Percentiles rank a stretch among this genome's conserved stretches.
Conservation (phyloP, 2,113 vertebrate species). For the Mormyrus iriodes region DNA sequence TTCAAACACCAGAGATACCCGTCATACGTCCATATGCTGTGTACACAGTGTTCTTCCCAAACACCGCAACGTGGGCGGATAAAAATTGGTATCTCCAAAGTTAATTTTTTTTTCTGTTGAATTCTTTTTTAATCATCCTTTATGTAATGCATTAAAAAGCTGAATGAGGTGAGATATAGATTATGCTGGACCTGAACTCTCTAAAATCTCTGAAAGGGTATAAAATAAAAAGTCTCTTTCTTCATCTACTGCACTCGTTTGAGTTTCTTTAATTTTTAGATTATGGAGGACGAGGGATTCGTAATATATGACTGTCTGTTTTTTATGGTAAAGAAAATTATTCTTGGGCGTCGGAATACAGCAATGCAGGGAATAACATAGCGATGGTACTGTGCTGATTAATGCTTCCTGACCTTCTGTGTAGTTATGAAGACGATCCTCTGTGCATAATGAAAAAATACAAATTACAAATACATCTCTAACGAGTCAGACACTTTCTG, state of each 20-base stretch:
- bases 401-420: background rate
- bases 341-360: background rate
- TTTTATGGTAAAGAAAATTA: constrained; percentile 10
- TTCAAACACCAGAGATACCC: constrained; percentile 13
- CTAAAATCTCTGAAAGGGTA: background rate
- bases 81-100: constrained; percentile 7
- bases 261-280: constrained; percentile 1
- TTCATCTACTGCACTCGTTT: background rate
- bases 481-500: background rate
- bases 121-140: constrained; percentile 2
- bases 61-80: background rate
- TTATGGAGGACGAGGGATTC: background rate
- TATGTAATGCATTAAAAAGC: background rate
- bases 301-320: background rate
- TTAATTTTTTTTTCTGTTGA: background rate
- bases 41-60: constrained; percentile 15
- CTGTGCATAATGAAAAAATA: constrained; percentile 4
- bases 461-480: constrained; percentile 3
- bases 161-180: background rate
- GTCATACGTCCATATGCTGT: constrained; percentile 9
- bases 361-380: background rate
- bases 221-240: background rate
- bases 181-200: background rate
- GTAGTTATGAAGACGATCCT: background rate
- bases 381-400: background rate